Evolutionary conservation across 2,888 invertebrate species (phyloP).

Genomic region (Ferrisia virgata): DNA sequence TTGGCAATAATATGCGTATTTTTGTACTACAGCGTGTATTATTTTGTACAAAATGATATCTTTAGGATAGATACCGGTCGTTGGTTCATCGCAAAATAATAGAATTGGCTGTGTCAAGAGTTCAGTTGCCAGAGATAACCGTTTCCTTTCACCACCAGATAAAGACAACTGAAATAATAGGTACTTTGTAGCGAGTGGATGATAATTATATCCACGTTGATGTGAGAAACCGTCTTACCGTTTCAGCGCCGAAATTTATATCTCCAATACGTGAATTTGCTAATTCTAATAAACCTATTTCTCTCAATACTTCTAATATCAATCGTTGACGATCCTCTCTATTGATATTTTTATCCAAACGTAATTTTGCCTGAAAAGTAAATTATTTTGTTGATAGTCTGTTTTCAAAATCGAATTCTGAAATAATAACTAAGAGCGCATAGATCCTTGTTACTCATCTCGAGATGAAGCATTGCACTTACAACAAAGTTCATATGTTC

Average conservation of each 20-base stretch:
- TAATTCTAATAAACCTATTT: slow-evolving; percentile 63
- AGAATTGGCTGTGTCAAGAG: slow-evolving; percentile 85
- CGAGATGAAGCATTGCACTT: too few species aligned
- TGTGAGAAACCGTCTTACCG: too few species aligned
- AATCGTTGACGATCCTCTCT: slow-evolving; percentile 63
- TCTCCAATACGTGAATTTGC: slow-evolving; percentile 76
- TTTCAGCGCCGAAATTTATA: slow-evolving; percentile 48
- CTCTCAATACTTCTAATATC: slow-evolving; percentile 64
- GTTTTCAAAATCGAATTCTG: too few species aligned
- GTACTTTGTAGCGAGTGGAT: too few species aligned
- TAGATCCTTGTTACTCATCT: too few species aligned
- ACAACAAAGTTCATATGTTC: slow-evolving; percentile 89
- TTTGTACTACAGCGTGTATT: too few species aligned
- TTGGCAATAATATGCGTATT: background rate
- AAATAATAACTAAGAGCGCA: too few species aligned
- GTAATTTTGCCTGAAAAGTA: slow-evolving; percentile 67
- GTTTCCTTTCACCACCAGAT: slow-evolving; percentile 83
- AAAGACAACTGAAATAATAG: slow-evolving; percentile 3
- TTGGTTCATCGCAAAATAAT: slow-evolving; percentile 94
- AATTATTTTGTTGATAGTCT: too few species aligned
- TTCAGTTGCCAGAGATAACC: slow-evolving; percentile 89
- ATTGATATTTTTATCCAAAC: slow-evolving; percentile 69
- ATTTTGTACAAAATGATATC: too few species aligned
- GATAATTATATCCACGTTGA: too few species aligned
- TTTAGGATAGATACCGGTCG: too few species aligned